Base-by-base conservation (phyloP, 2,888 invertebrate genomes). In the Ganaspis brasiliensis region DNA sequence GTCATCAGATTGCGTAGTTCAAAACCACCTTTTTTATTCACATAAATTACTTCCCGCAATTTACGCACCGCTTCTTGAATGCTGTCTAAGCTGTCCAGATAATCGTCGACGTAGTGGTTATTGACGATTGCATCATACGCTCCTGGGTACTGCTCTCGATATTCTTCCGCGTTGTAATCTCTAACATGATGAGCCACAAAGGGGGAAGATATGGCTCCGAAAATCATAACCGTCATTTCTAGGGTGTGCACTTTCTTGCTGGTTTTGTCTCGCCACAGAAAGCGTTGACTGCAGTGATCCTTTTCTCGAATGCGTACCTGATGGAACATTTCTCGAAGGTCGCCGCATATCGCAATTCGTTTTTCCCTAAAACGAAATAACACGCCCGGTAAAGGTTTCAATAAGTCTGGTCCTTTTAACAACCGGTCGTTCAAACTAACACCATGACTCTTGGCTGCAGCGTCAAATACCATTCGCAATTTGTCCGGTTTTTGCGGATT, bases 321-420 rank as follows among this genome's bases (percentile, higher is more conserved):
- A 1, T 67, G 86, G 49, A 88, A 89, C 87, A 89, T 88, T 56
- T 88, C 86, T 14, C 74, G 79, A 0, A 89, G 84, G 67, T 89
- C 89, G 0, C 86, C 74, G 82, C 83, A 55, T 76, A 91, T 82
- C 1, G 86, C 90, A 1, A 89, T 73, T 37, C 72, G 80, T 31
- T 85, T 79, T 78, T 88, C 84, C 37, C 90, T 74, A 73, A 91
- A 91, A 1, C 87, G 84, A 56, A 87, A 81, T 49, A 91, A 61
- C 0, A 90, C 86, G 1, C 87, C 86, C 0, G 86, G 71, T 61
- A 91, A 74, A 3, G 89, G 82, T 4, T 77, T 78, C 5, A 88
- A 76, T 5, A 86, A 72, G 37, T 89, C 88, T 1, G 89, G 89
- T 0, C 89, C 89, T 40, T 78, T 84, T 4, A 89, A 26, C 9